Conservation (phyloP, 2,113 vertebrate genomes). For the Cyphomyrus discorhynchus region DNA sequence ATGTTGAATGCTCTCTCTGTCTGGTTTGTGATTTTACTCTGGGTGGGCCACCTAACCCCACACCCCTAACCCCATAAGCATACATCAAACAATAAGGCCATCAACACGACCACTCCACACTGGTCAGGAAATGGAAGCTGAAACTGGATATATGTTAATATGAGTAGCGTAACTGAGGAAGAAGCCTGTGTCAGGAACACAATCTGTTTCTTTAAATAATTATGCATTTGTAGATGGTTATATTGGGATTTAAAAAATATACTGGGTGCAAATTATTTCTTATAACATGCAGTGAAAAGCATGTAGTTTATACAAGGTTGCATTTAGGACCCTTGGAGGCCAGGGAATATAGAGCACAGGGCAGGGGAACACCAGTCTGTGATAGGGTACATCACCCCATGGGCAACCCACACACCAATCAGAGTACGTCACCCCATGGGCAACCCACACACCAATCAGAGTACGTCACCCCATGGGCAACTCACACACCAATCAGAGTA, state of each 20-base stretch:
- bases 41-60: neutral
- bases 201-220: neutral
- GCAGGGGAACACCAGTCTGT: neutral
- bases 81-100: neutral
- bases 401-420: too few relatives aligned
- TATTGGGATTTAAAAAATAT: neutral
- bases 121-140: neutral
- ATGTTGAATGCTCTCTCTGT: neutral
- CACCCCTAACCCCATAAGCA: neutral
- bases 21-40: neutral
- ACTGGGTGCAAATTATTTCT: neutral
- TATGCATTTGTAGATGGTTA: neutral
- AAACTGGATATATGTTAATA: neutral
- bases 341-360: neutral
- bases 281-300: neutral
- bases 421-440: neutral
- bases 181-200: neutral
- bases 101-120: neutral
- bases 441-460: neutral
- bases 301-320: neutral
- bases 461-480: too few relatives aligned
- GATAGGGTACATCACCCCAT: neutral
- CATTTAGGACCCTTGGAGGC: neutral
- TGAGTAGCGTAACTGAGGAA: neutral
- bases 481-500: too few relatives aligned